A percentile compares a stretch with the other conserved stretches of the same genome.
Evolutionary conservation across 2,888 invertebrate genomes (phyloP).

Genomic region (Clanis bilineata): DNA sequence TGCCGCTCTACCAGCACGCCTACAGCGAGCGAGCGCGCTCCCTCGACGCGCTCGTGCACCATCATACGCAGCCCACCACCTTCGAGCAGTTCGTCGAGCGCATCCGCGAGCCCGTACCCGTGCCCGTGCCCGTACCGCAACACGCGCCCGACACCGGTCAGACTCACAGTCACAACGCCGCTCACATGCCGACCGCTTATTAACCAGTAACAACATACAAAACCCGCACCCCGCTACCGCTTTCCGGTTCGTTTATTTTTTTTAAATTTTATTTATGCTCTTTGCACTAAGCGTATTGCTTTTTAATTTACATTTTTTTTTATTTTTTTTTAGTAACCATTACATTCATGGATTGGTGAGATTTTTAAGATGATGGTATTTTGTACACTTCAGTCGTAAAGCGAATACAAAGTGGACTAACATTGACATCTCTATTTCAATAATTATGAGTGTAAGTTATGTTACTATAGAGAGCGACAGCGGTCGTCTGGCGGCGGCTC

Average conservation of each 20-base stretch:
- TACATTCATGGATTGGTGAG: neutral
- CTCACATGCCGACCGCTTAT: neutral
- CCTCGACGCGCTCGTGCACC: slow-evolving; percentile 91
- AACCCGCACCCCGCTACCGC: neutral
- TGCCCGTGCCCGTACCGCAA: slow-evolving; percentile 16
- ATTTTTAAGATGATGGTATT: no score
- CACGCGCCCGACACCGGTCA: slow-evolving; percentile 7
- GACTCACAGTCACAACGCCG: neutral
- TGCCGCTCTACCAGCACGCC: slow-evolving; percentile 96
- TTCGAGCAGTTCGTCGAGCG: slow-evolving; percentile 90
- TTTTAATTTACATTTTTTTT: neutral
- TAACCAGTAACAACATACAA: neutral
- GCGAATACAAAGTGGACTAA: no score
- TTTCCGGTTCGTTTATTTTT: neutral
- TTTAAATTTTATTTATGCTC: neutral
- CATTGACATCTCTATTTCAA: no score
- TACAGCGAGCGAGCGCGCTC: slow-evolving; percentile 95
- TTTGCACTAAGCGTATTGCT: neutral
- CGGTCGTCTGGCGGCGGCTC: slow-evolving; percentile 82
- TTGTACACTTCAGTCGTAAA: no score
- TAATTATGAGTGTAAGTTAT: no score
- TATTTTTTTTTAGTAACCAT: neutral
- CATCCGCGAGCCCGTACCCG: slow-evolving; percentile 56
- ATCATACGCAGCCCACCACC: slow-evolving; percentile 93
- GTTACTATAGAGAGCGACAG: slow-evolving; percentile 32